Conservation (phyloP, 1,140 invertebrate genomes). For the Zaprionus tsacasi region DNA sequence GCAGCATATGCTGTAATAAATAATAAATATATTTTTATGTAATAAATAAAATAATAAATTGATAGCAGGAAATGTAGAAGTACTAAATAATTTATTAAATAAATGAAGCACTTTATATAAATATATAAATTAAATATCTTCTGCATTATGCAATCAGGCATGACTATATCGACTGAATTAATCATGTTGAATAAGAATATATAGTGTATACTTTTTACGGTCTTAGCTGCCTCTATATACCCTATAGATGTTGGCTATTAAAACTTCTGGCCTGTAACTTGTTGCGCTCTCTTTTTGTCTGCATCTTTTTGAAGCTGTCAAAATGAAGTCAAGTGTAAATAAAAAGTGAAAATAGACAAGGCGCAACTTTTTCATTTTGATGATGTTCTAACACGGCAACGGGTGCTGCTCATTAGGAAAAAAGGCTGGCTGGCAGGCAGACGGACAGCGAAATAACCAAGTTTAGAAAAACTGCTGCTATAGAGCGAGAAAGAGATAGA, state of each 20-base stretch:
- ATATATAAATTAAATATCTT: too few species aligned
- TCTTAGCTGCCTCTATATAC: too few species aligned
- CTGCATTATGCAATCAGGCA: too few species aligned
- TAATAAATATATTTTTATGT: too few species aligned
- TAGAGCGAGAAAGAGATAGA: not conserved
- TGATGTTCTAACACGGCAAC: conserved; percentile 40
- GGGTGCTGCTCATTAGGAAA: conserved; percentile 63
- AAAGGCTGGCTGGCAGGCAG: conserved; percentile 5
- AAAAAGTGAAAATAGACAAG: conserved; percentile 64
- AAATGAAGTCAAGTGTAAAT: conserved; percentile 76
- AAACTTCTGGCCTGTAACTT: conserved; percentile 51
- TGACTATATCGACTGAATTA: too few species aligned
- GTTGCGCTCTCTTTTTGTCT: conserved; percentile 51
- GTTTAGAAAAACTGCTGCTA: conserved; percentile 12
- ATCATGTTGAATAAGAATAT: too few species aligned
- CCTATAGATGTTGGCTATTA: not conserved
- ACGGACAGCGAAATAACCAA: not conserved
- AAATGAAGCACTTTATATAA: too few species aligned
- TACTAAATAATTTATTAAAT: too few species aligned
- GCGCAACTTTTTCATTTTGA: conserved; percentile 43
- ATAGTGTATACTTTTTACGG: too few species aligned
- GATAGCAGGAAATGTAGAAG: too few species aligned
- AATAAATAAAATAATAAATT: too few species aligned
- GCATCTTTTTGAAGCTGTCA: conserved; percentile 45
- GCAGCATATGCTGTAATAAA: conserved; percentile 5